Evolutionary conservation across 2,888 invertebrate species (phyloP).

Genomic region (Luperina testacea): DNA sequence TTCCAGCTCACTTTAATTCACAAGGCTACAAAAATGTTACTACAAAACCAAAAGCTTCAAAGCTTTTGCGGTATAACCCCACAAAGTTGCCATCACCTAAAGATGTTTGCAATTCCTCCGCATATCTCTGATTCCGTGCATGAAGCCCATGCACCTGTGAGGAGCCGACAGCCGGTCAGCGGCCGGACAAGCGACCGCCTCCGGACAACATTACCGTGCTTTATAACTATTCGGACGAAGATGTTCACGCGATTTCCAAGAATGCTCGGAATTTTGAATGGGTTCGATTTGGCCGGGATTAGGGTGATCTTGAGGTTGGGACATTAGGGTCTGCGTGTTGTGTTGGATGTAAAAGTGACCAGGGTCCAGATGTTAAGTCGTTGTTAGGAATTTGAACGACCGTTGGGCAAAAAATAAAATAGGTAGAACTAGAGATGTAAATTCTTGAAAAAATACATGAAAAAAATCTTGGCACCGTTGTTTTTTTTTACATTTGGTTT

Average conservation of each 20-base stretch:
- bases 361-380: conserved; percentile 1
- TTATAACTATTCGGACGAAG: conserved; percentile 46
- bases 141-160: conserved; percentile 55
- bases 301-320: conserved; percentile 46
- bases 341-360: conserved; percentile 14
- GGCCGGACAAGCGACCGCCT: conserved; percentile 53
- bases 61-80: conserved; percentile 28
- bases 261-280: conserved; percentile 56
- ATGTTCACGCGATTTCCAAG: conserved; percentile 61
- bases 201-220: conserved; percentile 60
- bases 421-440: no score
- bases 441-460: no score
- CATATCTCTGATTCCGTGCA: conserved; percentile 62
- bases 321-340: conserved; percentile 32
- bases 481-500: no score
- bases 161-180: conserved; percentile 46
- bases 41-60: not conserved
- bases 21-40: not conserved
- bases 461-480: no score
- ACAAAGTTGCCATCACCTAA: conserved; percentile 46
- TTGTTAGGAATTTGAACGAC: not conserved
- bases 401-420: not conserved
- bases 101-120: conserved; percentile 49
- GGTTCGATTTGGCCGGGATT: conserved; percentile 35
- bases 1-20: not conserved